phyloP scores from a whole-genome alignment of 2,888 invertebrate genomes.

The Caenorhabditis becei region DNA sequence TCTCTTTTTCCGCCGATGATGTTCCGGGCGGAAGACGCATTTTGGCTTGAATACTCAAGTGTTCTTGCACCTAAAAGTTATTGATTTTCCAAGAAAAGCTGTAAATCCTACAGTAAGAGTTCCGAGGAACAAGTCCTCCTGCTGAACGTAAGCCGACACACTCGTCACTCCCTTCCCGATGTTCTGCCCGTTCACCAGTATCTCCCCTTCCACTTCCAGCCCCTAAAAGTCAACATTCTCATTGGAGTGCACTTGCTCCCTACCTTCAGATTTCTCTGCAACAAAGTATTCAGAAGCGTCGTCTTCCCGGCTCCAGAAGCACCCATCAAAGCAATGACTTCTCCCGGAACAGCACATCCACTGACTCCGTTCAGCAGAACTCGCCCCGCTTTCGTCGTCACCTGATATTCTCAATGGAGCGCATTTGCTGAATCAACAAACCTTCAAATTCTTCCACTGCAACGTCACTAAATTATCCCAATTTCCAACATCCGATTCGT shows the following conservation, averaged over 20 bases:
- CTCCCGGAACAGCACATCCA: conserved; percentile 77
- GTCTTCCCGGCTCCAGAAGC: conserved; percentile 92
- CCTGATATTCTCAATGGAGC: conserved; percentile 29
- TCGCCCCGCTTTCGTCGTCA: conserved; percentile 69
- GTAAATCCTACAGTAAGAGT: conserved; percentile 61
- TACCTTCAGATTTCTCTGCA: conserved; percentile 69
- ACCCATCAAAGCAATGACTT: conserved; percentile 81
- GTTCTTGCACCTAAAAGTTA: conserved; percentile 72
- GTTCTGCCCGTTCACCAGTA: conserved; percentile 70
- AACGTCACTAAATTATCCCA: conserved; percentile 66
- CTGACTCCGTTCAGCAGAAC: conserved; percentile 70
- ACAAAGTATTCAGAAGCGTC: conserved; percentile 92
- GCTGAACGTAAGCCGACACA: conserved; percentile 82
- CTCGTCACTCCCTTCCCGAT: conserved; percentile 65
- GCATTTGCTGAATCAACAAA: conserved; percentile 18
- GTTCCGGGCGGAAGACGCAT: conserved; percentile 87
- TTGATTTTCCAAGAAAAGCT: background rate
- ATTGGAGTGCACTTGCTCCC: background rate
- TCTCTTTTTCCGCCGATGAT: conserved; percentile 86
- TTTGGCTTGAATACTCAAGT: conserved; percentile 84
- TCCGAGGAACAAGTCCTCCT: conserved; percentile 77
- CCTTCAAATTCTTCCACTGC: conserved; percentile 73
- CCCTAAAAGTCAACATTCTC: conserved; percentile 37
- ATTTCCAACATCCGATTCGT: conserved; percentile 11
- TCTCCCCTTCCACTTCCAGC: conserved; percentile 69